Conservation (phyloP, 2,888 invertebrate species). For the Apocheima hispidaria region DNA sequence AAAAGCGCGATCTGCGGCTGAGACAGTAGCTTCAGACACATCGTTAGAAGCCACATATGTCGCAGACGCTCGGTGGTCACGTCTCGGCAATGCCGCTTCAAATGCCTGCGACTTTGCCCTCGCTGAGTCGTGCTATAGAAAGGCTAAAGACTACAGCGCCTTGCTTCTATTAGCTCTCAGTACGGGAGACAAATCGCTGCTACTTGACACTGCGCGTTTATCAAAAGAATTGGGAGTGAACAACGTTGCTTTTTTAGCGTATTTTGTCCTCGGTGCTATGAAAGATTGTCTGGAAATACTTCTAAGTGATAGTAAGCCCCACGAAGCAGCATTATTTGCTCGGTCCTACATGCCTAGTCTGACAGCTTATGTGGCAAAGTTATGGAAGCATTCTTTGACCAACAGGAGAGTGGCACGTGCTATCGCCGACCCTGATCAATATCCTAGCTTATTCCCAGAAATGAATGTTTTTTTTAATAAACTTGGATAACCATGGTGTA, state of each 20-base stretch:
- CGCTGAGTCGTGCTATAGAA: conserved; percentile 11
- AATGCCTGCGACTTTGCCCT: neutral
- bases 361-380: conserved; percentile 32
- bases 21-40: neutral
- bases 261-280: conserved; percentile 6
- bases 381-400: conserved; percentile 34
- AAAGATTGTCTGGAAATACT: conserved; percentile 9
- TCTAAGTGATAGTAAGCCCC: neutral
- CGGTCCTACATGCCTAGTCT: conserved; percentile 36
- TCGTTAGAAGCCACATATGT: neutral
- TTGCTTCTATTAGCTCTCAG: conserved; percentile 12
- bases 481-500: no score
- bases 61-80: conserved; percentile 6
- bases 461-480: conserved; percentile 30
- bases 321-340: conserved; percentile 37
- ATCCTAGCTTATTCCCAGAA: conserved; percentile 41
- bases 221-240: neutral
- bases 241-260: conserved; percentile 20
- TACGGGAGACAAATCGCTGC: neutral
- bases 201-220: neutral
- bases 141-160: conserved; percentile 7
- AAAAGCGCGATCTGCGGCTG: neutral
- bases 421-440: conserved; percentile 36
- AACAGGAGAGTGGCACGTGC: conserved; percentile 24
- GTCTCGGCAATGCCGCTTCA: conserved; percentile 9